phyloP scores from a whole-genome alignment of 2,113 vertebrate genomes.

The Platysternon megacephalum region DNA sequence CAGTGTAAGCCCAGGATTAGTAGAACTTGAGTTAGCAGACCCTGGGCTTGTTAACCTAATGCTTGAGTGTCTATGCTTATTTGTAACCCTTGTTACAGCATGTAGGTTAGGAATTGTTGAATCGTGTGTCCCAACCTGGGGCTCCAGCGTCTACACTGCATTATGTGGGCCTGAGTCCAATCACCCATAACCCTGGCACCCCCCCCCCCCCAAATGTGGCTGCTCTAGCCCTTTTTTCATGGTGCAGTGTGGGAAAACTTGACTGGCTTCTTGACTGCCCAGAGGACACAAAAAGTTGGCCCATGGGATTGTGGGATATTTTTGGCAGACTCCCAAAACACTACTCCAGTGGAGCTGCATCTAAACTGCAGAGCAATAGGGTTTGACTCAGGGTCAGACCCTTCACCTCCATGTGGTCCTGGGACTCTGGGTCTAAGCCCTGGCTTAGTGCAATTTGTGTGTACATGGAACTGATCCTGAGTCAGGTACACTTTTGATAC shows the following conservation, averaged over 20 bases:
- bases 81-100: not conserved
- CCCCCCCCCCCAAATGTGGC: not conserved
- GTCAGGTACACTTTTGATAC: not conserved
- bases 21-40: not conserved
- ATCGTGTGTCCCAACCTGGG: not conserved
- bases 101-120: not conserved
- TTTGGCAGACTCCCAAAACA: not conserved
- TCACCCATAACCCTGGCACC: not conserved
- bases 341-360: not conserved
- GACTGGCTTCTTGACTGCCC: not conserved
- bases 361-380: not conserved
- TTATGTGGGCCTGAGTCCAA: not conserved
- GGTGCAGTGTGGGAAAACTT: not conserved
- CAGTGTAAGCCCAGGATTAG: not conserved
- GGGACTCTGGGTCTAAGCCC: not conserved
- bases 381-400: not conserved
- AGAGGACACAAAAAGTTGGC: not conserved
- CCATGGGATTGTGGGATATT: not conserved
- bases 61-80: not conserved
- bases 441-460: not conserved
- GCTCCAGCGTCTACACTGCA: no score
- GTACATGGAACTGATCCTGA: no score
- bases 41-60: not conserved
- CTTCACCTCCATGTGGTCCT: not conserved
- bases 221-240: not conserved